These are phyloP conservation scores for Rhizomys pruinosus DNA, from an alignment of 2,113 vertebrate genomes.

Conservation along the genomic window DNA sequence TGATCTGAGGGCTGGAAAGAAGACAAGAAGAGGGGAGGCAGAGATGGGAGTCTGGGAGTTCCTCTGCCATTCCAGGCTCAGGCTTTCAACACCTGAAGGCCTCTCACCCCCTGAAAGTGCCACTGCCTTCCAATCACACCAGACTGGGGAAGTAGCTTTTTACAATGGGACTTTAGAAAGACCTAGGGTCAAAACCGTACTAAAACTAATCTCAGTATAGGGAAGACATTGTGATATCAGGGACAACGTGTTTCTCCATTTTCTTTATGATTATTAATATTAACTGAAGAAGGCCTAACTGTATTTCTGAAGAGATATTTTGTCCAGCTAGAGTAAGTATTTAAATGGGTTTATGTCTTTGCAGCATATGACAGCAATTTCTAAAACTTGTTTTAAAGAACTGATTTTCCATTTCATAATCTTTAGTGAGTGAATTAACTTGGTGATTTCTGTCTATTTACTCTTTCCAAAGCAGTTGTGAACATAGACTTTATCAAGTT, in stretches of 20 bases:
- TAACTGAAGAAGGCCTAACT: no score
- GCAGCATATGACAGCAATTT: background rate
- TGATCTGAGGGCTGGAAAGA: fast-evolving
- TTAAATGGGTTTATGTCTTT: background rate
- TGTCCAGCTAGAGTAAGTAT: background rate
- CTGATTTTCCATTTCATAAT: background rate
- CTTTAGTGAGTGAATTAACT: conserved; percentile 32
- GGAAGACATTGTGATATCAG: background rate
- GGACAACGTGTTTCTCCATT: background rate
- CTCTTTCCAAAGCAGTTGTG: background rate
- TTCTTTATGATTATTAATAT: background rate
- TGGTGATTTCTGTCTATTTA: conserved; percentile 37
- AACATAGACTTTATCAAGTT: conserved; percentile 13
- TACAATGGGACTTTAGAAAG: background rate
- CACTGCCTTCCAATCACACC: background rate
- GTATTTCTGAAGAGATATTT: background rate
- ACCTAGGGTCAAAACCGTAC: background rate
- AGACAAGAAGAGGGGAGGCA: background rate
- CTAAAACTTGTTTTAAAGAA: conserved; percentile 9
- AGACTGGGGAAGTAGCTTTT: background rate
- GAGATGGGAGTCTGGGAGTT: no score
- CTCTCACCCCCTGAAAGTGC: background rate
- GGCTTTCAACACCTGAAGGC: no score
- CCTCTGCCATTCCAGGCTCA: fast-evolving
- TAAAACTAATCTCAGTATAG: background rate